These are phyloP conservation scores for Paradoxurus hermaphroditus DNA, from an alignment of 2,113 vertebrate species.

Conservation along the genomic window DNA sequence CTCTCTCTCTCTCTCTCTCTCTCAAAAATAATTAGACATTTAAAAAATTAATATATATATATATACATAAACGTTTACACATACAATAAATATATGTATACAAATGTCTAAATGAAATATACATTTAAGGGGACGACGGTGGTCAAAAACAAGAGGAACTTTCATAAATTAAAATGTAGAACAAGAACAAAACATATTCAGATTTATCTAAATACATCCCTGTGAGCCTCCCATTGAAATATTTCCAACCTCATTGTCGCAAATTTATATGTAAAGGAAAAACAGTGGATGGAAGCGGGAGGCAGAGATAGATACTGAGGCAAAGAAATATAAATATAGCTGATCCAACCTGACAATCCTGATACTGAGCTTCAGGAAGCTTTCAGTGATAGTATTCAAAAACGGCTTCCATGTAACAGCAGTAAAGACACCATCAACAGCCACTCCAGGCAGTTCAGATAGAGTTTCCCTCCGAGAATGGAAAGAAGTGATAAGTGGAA, in stretches of 20 bases:
- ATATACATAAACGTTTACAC: not conserved
- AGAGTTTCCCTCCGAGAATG: conserved; percentile 73
- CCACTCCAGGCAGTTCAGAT: conserved; percentile 69
- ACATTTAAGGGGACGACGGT: not conserved
- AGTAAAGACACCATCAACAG: conserved; percentile 73
- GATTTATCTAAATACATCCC: not conserved
- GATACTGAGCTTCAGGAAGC: conserved; percentile 65
- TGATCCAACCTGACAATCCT: conserved; percentile 46
- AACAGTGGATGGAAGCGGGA: not conserved
- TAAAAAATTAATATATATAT: no score
- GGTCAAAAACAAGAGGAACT: not conserved
- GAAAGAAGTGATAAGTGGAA: conserved; percentile 66
- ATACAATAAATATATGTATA: not conserved
- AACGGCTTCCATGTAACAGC: conserved; percentile 72
- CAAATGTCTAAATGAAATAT: not conserved
- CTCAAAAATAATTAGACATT: no score
- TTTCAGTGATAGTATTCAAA: conserved; percentile 74
- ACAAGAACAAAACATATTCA: not conserved
- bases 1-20: no score
- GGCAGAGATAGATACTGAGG: not conserved
- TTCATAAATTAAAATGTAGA: not conserved
- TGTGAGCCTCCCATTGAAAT: not conserved
- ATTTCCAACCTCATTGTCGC: not conserved
- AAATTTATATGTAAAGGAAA: not conserved
- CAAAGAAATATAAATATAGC: not conserved